These are phyloP conservation scores for Ictalurus furcatus DNA, from an alignment of 2,113 vertebrate genomes.

Conservation along the genomic window DNA sequence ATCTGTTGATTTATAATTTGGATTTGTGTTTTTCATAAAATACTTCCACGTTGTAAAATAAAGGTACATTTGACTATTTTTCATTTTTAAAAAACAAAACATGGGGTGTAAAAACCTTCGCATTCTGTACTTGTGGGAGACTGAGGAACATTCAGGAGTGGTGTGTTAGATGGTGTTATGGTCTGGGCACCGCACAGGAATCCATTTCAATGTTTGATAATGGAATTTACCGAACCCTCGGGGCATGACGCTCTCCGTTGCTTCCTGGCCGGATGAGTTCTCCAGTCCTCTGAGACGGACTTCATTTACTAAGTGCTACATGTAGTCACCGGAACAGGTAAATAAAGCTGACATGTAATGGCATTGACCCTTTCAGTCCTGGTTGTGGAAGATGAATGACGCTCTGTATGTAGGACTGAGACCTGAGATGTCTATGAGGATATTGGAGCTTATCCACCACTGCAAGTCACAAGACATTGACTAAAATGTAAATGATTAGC, in stretches of 20 bases:
- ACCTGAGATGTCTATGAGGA: background rate
- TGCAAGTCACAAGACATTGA: slow-evolving; percentile 30
- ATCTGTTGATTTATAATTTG: background rate
- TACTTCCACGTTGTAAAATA: background rate
- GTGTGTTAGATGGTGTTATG: slow-evolving; percentile 36
- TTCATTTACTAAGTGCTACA: slow-evolving; percentile 54
- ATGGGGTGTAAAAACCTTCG: background rate
- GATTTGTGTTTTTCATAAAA: background rate
- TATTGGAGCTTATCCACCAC: slow-evolving; percentile 7
- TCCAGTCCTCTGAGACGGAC: slow-evolving; percentile 16
- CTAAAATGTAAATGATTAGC: slow-evolving; percentile 14
- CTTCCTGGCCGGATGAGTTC: slow-evolving; percentile 19
- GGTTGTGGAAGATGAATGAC: slow-evolving; percentile 27
- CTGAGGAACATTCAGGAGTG: slow-evolving; percentile 27
- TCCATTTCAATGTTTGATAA: slow-evolving; percentile 57
- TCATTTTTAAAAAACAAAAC: background rate
- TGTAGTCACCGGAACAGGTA: slow-evolving; percentile 41
- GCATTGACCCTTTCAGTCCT: background rate
- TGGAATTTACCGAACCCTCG: slow-evolving; percentile 51
- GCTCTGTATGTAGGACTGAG: slow-evolving; percentile 7
- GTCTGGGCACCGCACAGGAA: slow-evolving; percentile 44
- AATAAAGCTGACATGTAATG: slow-evolving; percentile 42
- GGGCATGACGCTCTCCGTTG: slow-evolving; percentile 25
- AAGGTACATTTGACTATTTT: too few species aligned
- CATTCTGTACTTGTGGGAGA: slow-evolving; percentile 1